Base-by-base conservation (phyloP, 2,797 vertebrate genomes). In the Microctenopoma steveboyesi region DNA sequence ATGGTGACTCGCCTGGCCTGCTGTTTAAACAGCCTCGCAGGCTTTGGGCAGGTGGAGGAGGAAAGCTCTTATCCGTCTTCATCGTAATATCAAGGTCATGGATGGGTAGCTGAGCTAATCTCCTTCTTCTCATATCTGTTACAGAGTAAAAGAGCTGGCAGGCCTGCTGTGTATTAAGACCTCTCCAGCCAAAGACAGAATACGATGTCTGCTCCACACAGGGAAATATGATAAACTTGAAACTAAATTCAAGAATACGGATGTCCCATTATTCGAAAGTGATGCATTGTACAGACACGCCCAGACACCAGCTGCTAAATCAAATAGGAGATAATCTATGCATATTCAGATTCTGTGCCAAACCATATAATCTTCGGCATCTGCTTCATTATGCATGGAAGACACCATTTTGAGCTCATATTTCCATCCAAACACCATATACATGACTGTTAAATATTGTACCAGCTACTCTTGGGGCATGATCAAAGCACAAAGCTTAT, bases 81-180 rank as follows among this genome's bases (percentile, higher is more conserved):
- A 90, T 92, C 83, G 80, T 86, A 89, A 92, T 92, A 89, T 90
- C 89, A 90, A 92, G 92, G 90, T 92, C 90, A 91, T 67, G 87
- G 88, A 87, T 91, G 91, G 88, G 81, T 86, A 89, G 87, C 90
- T 88, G 72, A 87, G 85, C 90, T 92, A 90, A 92, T 92, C 86
- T 91, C 80, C 87, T 85, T 84, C 89, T 90, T 81, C 88, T 90
- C 88, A 85, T 90, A 89, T 89, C 83, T 91, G 84, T 90, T 88
- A 88, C 78, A 60, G 79, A 84, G 83, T 59, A 71, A 85, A 84
- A 83, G 76, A 86, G 88, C 85, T 84, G 83, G 85, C 87, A 88
- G 86, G 77, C 82, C 87, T 81, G 86, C 75, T 67, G 52, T 69
- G 79, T 82, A 84, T 88, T 84, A 86, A 85, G 83, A 81, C 78